Evolutionary conservation across 2,113 vertebrate species (phyloP), one percentile per base, ranked within the genome.

Genomic region (Lasiurus borealis): DNA sequence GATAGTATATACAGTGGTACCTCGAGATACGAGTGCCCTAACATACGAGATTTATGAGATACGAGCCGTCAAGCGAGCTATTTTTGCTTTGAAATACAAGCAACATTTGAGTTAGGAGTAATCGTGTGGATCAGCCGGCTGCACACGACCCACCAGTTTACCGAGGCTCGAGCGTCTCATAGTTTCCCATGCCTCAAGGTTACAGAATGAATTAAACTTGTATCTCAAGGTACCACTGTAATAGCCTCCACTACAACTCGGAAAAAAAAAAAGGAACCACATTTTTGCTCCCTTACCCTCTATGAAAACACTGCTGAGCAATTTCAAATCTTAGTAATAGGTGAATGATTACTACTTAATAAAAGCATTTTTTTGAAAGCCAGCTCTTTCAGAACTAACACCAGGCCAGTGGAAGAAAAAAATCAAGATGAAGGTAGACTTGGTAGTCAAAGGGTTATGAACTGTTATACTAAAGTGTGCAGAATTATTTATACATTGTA

Each of bases 381-480:
- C 21, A 85, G 3, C 0, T 69, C 64, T 89, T 85, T 96, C 73
- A 92, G n/a, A 96, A 96, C 18, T 59, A 96, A 96, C 13, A 59
- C 66, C 21, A 85, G 5, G 10, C 8, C 25, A 83, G 3, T 76
- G 19, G 31, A 82, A 48, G 54, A 34, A 57, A 92, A 92, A 59
- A 78, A 16, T 80, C 34, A 86, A 59, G 25, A 59, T 93, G n/a
- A 78, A 80, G 50, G 36, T 59, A 27, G 0, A 36, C 10, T 62
- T 83, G 31, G 11, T 83, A 62, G 54, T 8, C 73, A 91, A 83
- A 18, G 31, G 31, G 16, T 40, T 83, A 31, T 73, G 23, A 83
- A 73, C 31, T 91, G 3, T 73, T 62, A 72, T 16, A 59, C 23
- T 50, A 59, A 64, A 73, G 13, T 91, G 69, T 36, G n/a, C 44